Evolutionary conservation across 2,113 vertebrate species (phyloP).

Genomic region (Stigmatopora nigra): DNA sequence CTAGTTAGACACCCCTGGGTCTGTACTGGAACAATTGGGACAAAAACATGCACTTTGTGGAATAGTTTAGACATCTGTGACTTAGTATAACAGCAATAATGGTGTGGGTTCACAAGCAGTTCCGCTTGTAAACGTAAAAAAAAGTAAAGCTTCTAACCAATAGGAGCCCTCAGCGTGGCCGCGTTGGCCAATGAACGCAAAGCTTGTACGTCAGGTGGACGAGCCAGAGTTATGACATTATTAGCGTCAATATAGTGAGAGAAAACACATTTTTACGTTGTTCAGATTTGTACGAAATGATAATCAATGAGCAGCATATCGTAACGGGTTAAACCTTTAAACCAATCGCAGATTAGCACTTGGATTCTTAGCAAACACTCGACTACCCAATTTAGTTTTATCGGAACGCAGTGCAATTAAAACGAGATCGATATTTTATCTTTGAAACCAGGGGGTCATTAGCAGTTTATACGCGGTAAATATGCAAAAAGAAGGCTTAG

Average conservation of each 20-base stretch:
- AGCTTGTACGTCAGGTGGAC: slow-evolving; percentile 27
- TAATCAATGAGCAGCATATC: neutral
- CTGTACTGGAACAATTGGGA: no score
- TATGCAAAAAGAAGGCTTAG: slow-evolving; percentile 10
- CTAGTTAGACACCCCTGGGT: no score
- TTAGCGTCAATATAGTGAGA: neutral
- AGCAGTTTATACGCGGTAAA: neutral
- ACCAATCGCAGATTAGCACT: slow-evolving; percentile 28
- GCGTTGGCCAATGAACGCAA: slow-evolving; percentile 50
- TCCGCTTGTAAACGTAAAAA: slow-evolving; percentile 43
- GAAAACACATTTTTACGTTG: neutral
- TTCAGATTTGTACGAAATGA: no score
- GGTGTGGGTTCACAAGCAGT: neutral
- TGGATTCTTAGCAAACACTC: slow-evolving; percentile 19
- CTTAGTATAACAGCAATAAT: neutral
- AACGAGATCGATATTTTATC: neutral
- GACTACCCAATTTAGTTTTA: neutral
- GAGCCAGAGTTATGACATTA: neutral
- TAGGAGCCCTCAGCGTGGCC: slow-evolving; percentile 64
- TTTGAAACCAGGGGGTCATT: neutral
- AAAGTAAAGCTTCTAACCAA: slow-evolving; percentile 48
- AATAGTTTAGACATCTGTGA: no score
- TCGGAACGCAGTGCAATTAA: neutral
- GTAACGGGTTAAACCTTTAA: neutral
- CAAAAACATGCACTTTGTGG: no score